Percentiles rank a stretch among this genome's conserved stretches.
Evolutionary conservation across 2,797 vertebrate genomes (phyloP).

Genomic region (Syndactyla subalaris): DNA sequence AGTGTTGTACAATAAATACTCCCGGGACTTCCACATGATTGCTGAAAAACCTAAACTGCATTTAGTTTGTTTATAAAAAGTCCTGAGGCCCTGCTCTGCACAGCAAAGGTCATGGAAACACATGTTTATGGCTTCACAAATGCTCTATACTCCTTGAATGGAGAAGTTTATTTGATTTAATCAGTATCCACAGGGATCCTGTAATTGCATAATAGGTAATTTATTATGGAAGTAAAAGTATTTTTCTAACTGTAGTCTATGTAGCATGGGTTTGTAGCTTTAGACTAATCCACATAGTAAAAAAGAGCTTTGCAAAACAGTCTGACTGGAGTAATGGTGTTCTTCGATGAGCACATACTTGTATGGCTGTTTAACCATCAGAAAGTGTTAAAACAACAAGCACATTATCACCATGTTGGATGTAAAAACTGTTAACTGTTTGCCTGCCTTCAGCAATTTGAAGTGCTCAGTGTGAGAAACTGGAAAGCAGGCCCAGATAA

Average conservation of each 20-base stretch:
- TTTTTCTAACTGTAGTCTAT: conserved; percentile 52
- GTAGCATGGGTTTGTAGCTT: conserved; percentile 20
- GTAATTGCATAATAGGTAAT: conserved; percentile 68
- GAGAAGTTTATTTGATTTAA: conserved; percentile 70
- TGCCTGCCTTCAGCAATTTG: neutral
- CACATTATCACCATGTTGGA: conserved; percentile 42
- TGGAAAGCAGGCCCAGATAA: neutral
- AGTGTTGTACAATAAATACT: conserved; percentile 35
- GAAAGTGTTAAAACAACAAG: conserved; percentile 50
- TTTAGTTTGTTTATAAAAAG: conserved; percentile 64
- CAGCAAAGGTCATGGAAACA: conserved; percentile 64
- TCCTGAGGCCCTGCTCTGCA: conserved; percentile 8
- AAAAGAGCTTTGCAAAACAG: conserved; percentile 2
- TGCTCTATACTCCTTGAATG: conserved; percentile 52
- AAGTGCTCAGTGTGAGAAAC: neutral
- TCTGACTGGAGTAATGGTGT: neutral
- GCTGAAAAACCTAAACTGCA: conserved; percentile 48
- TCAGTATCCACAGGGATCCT: conserved; percentile 65
- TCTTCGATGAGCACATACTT: neutral
- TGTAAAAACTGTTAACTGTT: conserved; percentile 10
- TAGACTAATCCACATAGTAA: conserved; percentile 19
- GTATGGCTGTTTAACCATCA: neutral
- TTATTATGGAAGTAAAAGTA: conserved; percentile 58
- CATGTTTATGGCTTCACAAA: conserved; percentile 65
- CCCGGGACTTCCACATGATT: conserved; percentile 44